phyloP scores from a whole-genome alignment of 2,797 vertebrate species.

The Astyanax mexicanus region DNA sequence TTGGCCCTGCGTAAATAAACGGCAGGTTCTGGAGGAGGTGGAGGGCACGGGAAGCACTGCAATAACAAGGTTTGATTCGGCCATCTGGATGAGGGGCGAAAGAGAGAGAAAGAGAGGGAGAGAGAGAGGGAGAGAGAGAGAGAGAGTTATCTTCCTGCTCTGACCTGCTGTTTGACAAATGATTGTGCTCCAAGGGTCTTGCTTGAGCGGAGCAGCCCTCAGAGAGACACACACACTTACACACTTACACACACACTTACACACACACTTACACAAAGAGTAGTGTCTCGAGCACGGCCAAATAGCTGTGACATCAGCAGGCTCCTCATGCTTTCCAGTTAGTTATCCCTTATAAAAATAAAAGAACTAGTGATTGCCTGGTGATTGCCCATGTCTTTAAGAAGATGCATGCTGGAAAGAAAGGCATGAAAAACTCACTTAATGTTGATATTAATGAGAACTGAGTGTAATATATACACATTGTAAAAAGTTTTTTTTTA shows the following conservation, averaged over 20 bases:
- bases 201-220: neutral
- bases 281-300: neutral
- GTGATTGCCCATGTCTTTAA: neutral
- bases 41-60: slow-evolving; percentile 72
- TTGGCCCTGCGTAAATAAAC: slow-evolving; percentile 78
- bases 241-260: neutral
- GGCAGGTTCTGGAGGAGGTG: slow-evolving; percentile 66
- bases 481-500: too few species aligned
- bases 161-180: slow-evolving; percentile 40
- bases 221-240: neutral
- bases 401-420: neutral
- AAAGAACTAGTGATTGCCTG: neutral
- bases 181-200: slow-evolving; percentile 15
- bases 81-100: slow-evolving; percentile 70
- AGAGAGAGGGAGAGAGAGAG: slow-evolving; percentile 12
- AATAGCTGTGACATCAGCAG: slow-evolving; percentile 1
- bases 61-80: slow-evolving; percentile 79
- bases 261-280: neutral
- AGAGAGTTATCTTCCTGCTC: neutral
- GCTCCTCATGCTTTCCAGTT: neutral
- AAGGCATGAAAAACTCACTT: too few species aligned
- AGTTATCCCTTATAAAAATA: neutral
- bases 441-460: too few species aligned
- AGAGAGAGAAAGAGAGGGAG: neutral
- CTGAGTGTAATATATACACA: too few species aligned